Conservation (phyloP, 2,113 vertebrate species). For the Trematocara unimaculatum region DNA sequence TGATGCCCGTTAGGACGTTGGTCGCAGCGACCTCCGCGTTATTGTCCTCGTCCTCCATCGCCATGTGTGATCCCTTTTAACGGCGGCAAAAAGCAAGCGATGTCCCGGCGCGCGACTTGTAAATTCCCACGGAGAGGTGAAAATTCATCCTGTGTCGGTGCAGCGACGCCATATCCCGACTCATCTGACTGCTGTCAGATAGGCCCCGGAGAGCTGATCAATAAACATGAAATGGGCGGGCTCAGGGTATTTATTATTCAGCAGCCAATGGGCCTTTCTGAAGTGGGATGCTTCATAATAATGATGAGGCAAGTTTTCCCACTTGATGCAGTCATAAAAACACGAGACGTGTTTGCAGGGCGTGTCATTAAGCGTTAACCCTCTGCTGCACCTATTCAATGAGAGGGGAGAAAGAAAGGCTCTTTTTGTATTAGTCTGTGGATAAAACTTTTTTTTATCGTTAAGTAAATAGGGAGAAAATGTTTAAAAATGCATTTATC, state of each 20-base stretch:
- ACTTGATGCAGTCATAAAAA: neutral
- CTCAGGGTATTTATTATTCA: conserved; percentile 49
- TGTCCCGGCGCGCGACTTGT: conserved; percentile 22
- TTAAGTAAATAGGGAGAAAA: neutral
- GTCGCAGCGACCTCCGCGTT: conserved; percentile 21
- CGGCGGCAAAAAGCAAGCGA: neutral
- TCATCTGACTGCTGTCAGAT: conserved; percentile 58
- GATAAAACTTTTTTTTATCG: neutral
- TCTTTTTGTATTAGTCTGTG: neutral
- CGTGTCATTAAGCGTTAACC: neutral
- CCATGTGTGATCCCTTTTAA: conserved; percentile 35
- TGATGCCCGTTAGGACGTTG: conserved; percentile 36
- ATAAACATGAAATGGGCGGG: conserved; percentile 71
- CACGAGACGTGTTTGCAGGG: neutral
- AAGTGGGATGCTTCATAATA: conserved; percentile 22
- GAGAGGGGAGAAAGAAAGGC: neutral
- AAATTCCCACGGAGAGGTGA: conserved; percentile 59
- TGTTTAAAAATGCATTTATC: neutral
- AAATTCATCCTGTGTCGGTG: conserved; percentile 53
- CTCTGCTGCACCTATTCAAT: neutral
- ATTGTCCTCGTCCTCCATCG: conserved; percentile 72
- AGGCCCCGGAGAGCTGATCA: conserved; percentile 55
- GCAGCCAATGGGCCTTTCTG: conserved; percentile 9
- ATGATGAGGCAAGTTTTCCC: neutral
- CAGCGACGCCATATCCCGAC: conserved; percentile 71